Conservation (phyloP, 2,113 vertebrate species). For the Tragelaphus scriptus region DNA sequence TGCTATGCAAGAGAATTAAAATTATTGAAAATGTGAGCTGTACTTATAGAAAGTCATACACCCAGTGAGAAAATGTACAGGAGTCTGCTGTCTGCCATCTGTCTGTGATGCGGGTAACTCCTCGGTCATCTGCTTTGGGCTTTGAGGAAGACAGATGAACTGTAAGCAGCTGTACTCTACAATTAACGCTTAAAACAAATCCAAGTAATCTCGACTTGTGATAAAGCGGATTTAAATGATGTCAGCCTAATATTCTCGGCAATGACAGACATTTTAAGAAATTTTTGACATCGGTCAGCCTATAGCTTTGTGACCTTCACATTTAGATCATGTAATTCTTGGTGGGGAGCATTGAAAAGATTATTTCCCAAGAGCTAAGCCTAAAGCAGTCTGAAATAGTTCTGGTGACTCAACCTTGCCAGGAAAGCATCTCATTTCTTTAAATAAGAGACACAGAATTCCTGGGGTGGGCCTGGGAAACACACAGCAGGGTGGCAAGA, state of each 20-base stretch:
- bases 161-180: background rate
- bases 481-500: conserved; percentile 23
- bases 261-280: background rate
- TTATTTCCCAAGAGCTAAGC: background rate
- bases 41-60: background rate
- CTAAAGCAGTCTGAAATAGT: background rate
- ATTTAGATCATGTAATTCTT: background rate
- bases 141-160: background rate
- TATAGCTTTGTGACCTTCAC: background rate
- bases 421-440: background rate
- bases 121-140: background rate
- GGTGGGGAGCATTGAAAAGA: background rate
- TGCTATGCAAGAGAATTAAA: background rate
- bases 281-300: background rate
- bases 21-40: background rate
- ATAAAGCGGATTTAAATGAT: background rate
- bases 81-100: background rate
- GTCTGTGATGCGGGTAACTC: background rate
- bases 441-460: background rate
- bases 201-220: background rate
- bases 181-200: background rate
- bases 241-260: background rate
- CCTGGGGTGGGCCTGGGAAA: background rate
- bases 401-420: background rate
- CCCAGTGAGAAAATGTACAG: background rate